Conservation (phyloP, 2,113 vertebrate genomes). For the Hirundichthys speculiger region DNA sequence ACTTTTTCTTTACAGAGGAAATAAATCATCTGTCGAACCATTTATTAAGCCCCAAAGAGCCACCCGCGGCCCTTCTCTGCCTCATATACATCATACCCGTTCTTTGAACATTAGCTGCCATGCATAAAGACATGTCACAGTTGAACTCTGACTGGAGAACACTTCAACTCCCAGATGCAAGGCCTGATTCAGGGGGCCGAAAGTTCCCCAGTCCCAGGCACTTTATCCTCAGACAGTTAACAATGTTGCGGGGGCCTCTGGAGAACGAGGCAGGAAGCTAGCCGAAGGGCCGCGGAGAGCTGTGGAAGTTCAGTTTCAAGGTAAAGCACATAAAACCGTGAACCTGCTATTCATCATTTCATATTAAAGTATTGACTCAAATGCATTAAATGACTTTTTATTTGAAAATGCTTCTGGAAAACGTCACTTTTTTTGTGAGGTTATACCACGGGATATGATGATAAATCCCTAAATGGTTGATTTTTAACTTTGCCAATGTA, state of each 20-base stretch:
- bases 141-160: slow-evolving; percentile 67
- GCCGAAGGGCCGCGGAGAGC: slow-evolving; percentile 82
- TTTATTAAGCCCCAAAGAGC: slow-evolving; percentile 73
- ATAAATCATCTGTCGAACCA: slow-evolving; percentile 72
- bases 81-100: slow-evolving; percentile 64
- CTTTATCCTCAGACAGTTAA: slow-evolving; percentile 81
- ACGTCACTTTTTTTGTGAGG: too few species aligned
- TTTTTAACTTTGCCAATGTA: slow-evolving; percentile 84
- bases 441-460: slow-evolving; percentile 61
- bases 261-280: slow-evolving; percentile 87
- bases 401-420: slow-evolving; percentile 31
- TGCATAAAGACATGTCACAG: slow-evolving; percentile 74
- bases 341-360: slow-evolving; percentile 86
- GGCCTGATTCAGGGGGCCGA: slow-evolving; percentile 53
- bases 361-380: slow-evolving; percentile 38
- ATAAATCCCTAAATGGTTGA: slow-evolving; percentile 84
- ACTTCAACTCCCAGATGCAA: slow-evolving; percentile 40
- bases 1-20: slow-evolving; percentile 38
- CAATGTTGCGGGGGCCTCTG: slow-evolving; percentile 74
- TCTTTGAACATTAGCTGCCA: slow-evolving; percentile 77
- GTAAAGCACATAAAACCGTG: slow-evolving; percentile 90
- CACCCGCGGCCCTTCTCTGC: slow-evolving; percentile 56
- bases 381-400: slow-evolving; percentile 33
- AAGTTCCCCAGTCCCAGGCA: slow-evolving; percentile 66
- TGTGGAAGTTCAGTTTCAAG: slow-evolving; percentile 89